phyloP scores from a whole-genome alignment of 2,797 vertebrate species.

The Taeniopygia guttata region DNA sequence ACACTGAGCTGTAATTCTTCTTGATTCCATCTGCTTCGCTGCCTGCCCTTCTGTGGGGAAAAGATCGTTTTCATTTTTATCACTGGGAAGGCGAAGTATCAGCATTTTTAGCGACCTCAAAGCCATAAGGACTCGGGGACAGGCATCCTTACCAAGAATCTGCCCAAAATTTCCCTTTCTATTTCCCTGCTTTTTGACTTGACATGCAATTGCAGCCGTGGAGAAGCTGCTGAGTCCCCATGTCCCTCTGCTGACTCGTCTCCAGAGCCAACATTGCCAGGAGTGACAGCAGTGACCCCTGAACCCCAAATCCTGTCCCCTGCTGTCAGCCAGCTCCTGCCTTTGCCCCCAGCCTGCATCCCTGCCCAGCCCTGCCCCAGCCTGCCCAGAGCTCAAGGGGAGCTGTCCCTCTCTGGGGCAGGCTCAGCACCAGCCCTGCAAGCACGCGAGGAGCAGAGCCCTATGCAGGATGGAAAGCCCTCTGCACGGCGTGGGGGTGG shows the following conservation, averaged over 20 bases:
- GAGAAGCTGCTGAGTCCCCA: background rate
- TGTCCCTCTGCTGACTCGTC: background rate
- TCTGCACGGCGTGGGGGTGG: too few relatives aligned
- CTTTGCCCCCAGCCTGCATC: too few relatives aligned
- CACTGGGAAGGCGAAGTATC: background rate
- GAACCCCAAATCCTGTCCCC: background rate
- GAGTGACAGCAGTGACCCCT: background rate
- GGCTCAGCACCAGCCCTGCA: too few relatives aligned
- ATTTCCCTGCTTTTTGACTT: background rate
- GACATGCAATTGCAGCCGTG: too few relatives aligned
- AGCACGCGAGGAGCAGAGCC: too few relatives aligned
- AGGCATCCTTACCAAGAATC: background rate
- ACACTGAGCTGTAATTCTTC: background rate
- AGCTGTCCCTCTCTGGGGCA: too few relatives aligned
- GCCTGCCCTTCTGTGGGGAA: background rate
- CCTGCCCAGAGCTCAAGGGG: too few relatives aligned
- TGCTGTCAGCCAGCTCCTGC: background rate
- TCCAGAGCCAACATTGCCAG: background rate
- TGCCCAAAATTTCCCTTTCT: background rate
- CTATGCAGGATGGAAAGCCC: too few relatives aligned
- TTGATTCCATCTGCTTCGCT: background rate
- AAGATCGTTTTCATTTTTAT: background rate
- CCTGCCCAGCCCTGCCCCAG: too few relatives aligned
- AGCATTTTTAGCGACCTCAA: background rate
- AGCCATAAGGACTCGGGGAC: background rate